Percentiles rank a stretch among this genome's conserved stretches.
phyloP scores from a whole-genome alignment of 2,113 vertebrate species.

The Agelaius phoeniceus region DNA sequence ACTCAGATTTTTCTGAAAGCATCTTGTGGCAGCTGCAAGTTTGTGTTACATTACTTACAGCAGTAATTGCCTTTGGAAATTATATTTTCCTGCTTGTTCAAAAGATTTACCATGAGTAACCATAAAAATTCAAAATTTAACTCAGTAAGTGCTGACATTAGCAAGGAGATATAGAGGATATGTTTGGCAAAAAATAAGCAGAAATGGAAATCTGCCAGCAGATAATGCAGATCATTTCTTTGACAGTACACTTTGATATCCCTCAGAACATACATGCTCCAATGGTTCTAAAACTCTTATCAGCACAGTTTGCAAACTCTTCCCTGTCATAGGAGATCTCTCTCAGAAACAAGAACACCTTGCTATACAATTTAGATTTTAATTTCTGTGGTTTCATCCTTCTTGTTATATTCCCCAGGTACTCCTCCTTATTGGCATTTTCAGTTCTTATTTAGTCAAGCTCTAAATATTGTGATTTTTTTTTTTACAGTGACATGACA shows the following conservation, averaged over 20 bases:
- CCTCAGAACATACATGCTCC: background rate
- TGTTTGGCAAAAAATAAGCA: background rate
- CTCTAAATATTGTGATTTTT: background rate
- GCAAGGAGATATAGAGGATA: background rate
- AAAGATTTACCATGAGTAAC: background rate
- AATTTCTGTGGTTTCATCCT: background rate
- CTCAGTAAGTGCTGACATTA: background rate
- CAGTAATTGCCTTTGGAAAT: slow-evolving; percentile 50
- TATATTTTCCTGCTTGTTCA: slow-evolving; percentile 39
- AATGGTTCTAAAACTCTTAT: background rate
- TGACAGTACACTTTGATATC: background rate
- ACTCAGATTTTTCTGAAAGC: slow-evolving; percentile 11
- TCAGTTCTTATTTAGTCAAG: background rate
- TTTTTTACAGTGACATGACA: background rate
- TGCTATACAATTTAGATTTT: background rate
- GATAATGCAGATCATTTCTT: background rate
- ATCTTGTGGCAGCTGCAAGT: slow-evolving; percentile 46
- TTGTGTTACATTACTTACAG: slow-evolving; percentile 29
- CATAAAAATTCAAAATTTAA: slow-evolving; percentile 36
- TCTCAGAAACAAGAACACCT: background rate
- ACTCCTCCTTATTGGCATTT: background rate
- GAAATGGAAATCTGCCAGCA: background rate
- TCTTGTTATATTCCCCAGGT: background rate
- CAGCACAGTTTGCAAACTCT: background rate
- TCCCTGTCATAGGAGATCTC: background rate